Evolutionary conservation across 2,888 invertebrate genomes (phyloP).

Genomic region (Nephrotoma appendiculata): DNA sequence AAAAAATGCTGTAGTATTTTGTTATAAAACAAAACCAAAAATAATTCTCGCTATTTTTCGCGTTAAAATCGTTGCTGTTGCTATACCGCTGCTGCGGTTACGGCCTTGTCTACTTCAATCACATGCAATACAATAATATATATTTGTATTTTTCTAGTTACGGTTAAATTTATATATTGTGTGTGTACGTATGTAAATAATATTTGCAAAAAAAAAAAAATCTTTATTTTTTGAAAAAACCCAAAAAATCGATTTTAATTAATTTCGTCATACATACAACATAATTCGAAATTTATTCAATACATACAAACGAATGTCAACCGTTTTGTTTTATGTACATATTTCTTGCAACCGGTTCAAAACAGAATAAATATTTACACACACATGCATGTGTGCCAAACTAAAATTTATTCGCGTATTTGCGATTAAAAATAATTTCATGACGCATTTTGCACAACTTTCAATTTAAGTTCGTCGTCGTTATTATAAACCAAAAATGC

Average conservation of each 20-base stretch:
- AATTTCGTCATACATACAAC: too few relatives aligned
- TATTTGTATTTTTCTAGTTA: background rate
- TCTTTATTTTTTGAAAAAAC: background rate
- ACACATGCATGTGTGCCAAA: background rate
- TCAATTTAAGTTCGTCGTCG: background rate
- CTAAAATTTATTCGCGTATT: background rate
- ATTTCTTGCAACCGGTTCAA: background rate
- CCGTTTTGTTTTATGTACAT: too few relatives aligned
- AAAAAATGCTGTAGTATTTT: background rate
- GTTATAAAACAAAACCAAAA: background rate
- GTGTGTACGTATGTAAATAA: background rate
- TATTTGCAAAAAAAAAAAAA: background rate
- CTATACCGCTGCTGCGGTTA: background rate
- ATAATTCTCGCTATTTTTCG: background rate
- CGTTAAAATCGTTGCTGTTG: background rate
- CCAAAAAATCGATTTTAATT: background rate
- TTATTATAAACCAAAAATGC: background rate
- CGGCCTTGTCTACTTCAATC: slow-evolving; percentile 1
- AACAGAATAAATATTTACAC: background rate
- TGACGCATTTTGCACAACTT: background rate
- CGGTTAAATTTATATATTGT: background rate
- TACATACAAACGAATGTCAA: background rate
- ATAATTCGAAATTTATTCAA: background rate
- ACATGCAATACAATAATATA: background rate
- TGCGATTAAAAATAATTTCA: background rate